phyloP scores from a whole-genome alignment of 2,113 vertebrate species.

The Thamnophis sirtalis region DNA sequence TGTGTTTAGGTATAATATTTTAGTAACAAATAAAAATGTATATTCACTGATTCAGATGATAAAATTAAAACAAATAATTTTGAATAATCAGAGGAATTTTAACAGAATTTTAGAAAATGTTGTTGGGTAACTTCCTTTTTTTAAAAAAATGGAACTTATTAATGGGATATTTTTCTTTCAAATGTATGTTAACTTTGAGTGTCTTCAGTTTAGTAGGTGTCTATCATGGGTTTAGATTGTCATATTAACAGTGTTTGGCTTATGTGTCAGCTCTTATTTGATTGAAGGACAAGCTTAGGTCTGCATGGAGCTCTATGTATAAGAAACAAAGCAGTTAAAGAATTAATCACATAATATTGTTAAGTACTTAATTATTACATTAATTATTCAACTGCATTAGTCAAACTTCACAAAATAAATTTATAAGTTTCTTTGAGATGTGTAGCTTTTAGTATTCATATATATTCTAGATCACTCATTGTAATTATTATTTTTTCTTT shows the following conservation, averaged over 20 bases:
- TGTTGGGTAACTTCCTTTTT: constrained; percentile 41
- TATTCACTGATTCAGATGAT: constrained; percentile 52
- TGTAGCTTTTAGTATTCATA: neutral
- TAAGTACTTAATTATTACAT: neutral
- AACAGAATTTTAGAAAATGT: constrained; percentile 53
- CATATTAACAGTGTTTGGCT: neutral
- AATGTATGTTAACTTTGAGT: constrained; percentile 48
- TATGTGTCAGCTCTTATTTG: constrained; percentile 24
- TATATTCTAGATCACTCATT: neutral
- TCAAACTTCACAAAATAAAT: neutral
- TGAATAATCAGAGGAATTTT: constrained; percentile 54
- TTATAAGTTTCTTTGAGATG: neutral
- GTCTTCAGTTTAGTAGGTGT: constrained; percentile 49
- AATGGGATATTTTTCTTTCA: constrained; percentile 57
- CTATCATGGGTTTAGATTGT: constrained; percentile 30
- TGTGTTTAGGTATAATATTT: neutral
- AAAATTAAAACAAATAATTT: constrained; percentile 63
- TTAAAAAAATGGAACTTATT: constrained; percentile 51
- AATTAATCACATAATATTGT: neutral
- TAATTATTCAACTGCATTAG: neutral
- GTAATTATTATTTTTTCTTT: neutral
- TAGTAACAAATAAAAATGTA: constrained; percentile 49
- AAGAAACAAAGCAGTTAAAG: neutral
- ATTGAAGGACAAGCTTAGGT: constrained; percentile 39
- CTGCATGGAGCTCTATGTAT: constrained; percentile 1